Evolutionary conservation across 2,888 invertebrate species (phyloP).

Genomic region (Pterobdella sp.): DNA sequence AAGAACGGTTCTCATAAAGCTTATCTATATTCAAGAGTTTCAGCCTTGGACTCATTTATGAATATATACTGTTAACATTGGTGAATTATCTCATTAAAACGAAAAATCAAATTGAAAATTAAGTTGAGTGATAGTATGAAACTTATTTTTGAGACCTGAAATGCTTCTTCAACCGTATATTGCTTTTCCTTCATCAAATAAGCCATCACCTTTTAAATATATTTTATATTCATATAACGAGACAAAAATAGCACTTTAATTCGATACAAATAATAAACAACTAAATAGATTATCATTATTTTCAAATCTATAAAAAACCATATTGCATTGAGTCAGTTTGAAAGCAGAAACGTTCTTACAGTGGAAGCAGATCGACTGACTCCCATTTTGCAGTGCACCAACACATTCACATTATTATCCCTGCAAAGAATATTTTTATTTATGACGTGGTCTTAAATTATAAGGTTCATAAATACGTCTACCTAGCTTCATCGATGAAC

Average conservation of each 20-base stretch:
- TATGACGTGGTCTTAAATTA: too few species aligned
- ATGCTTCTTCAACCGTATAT: constrained; percentile 81
- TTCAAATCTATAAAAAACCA: neutral
- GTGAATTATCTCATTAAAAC: too few species aligned
- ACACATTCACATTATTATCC: constrained; percentile 45
- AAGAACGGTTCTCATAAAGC: too few species aligned
- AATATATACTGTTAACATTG: too few species aligned
- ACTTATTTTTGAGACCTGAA: too few species aligned
- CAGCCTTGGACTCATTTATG: too few species aligned
- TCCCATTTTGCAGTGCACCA: constrained; percentile 99
- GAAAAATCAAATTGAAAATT: too few species aligned
- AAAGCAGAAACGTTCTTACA: too few species aligned
- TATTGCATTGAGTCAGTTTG: neutral
- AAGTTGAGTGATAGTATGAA: too few species aligned
- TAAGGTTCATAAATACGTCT: too few species aligned
- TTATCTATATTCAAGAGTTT: too few species aligned
- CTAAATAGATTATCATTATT: neutral
- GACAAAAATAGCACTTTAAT: neutral
- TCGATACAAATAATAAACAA: constrained; percentile 24
- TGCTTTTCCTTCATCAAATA: constrained; percentile 96
- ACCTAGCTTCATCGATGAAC: constrained; percentile 82
- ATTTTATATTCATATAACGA: neutral
- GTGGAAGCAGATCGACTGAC: constrained; percentile 95
- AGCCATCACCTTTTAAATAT: constrained; percentile 60
- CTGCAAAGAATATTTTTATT: constrained; percentile 35